Evolutionary conservation across 2,888 invertebrate genomes (phyloP).

Genomic region (Mesorhabditis spiculigera): DNA sequence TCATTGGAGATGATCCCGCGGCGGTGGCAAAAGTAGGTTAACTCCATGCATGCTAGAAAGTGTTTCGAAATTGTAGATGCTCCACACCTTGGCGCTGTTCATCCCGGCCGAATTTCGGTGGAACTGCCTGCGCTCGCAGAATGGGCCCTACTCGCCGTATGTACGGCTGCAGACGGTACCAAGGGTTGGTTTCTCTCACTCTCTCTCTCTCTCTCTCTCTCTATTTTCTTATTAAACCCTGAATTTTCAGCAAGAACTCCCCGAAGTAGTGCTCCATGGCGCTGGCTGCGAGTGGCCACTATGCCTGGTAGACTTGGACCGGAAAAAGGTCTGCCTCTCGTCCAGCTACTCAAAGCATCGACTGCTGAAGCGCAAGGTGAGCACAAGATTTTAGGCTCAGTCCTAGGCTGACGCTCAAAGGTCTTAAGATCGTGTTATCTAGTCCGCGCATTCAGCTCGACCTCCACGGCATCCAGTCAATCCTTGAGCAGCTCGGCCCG

Average conservation of each 20-base stretch:
- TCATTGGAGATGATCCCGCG: constrained; percentile 41
- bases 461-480: not conserved
- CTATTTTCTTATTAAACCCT: not conserved
- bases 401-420: not conserved
- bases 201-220: not conserved
- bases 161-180: constrained; percentile 45
- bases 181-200: constrained; percentile 24
- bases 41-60: not conserved
- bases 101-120: constrained; percentile 36
- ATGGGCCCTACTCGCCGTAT: constrained; percentile 45
- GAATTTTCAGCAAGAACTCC: constrained; percentile 29
- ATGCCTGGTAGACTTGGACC: constrained; percentile 49
- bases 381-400: not conserved
- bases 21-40: constrained; percentile 23
- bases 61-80: constrained; percentile 25
- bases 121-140: constrained; percentile 40
- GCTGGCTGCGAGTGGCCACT: constrained; percentile 42
- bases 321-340: constrained; percentile 41
- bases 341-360: constrained; percentile 34
- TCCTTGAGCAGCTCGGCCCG: not conserved
- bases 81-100: constrained; percentile 47
- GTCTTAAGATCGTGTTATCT: not conserved
- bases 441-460: not conserved
- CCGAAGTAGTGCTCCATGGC: constrained; percentile 26
- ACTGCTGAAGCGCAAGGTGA: constrained; percentile 14